A percentile compares a stretch with the other conserved stretches of the same genome.
Evolutionary conservation across 2,113 vertebrate species (phyloP).

Genomic region (Cyphomyrus plagiostoma): DNA sequence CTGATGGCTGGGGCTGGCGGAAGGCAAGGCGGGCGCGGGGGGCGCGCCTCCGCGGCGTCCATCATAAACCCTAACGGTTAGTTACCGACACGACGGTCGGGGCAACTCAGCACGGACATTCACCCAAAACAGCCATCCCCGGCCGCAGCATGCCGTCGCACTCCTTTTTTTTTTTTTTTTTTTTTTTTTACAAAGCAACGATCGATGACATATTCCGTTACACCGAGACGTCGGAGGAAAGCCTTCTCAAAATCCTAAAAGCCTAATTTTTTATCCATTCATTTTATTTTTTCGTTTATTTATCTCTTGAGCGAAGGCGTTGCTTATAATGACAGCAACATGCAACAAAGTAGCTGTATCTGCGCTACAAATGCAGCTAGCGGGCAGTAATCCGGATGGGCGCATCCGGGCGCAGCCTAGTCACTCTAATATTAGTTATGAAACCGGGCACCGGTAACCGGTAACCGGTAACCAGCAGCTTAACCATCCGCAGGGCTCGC

Average conservation of each 20-base stretch:
- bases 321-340: neutral
- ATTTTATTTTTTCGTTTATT: neutral
- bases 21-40: neutral
- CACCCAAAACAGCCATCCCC: neutral
- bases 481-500: neutral
- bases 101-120: neutral
- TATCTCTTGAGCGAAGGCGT: neutral
- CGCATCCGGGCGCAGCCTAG: neutral
- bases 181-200: slow-evolving; percentile 10
- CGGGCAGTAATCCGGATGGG: neutral
- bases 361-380: neutral
- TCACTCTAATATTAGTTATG: neutral
- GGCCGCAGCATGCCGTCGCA: slow-evolving; percentile 2
- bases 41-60: neutral
- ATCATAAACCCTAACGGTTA: slow-evolving; percentile 9
- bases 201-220: neutral
- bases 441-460: neutral
- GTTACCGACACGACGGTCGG: slow-evolving; percentile 19
- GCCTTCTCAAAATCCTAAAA: neutral
- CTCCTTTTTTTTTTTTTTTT: neutral
- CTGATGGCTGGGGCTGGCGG: neutral
- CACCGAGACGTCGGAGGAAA: neutral
- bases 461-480: neutral
- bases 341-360: neutral
- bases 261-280: neutral